Conservation (phyloP, 2,888 invertebrate species). For the Dicyrtomina minuta region DNA sequence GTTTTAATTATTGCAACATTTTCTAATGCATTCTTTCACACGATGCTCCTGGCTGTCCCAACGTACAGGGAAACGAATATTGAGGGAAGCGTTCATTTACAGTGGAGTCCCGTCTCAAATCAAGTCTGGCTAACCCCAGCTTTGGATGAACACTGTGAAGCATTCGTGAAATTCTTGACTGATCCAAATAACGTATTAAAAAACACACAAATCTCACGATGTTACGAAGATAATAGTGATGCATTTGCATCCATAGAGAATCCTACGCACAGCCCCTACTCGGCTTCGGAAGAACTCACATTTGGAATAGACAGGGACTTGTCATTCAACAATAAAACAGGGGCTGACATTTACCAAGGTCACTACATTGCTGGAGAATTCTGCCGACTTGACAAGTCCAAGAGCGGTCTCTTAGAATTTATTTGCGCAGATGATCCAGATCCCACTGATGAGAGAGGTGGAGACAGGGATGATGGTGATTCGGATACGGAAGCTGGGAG, state of each 20-base stretch:
- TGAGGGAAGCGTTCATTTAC: constrained; percentile 17
- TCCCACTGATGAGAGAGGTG: no score
- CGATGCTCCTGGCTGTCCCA: constrained; percentile 74
- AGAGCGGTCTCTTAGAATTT: constrained; percentile 15
- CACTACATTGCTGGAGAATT: constrained; percentile 21
- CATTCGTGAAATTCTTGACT: constrained; percentile 10
- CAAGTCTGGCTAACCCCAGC: constrained; percentile 14
- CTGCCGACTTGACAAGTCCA: constrained; percentile 21
- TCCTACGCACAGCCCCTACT: not conserved
- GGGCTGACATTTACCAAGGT: not conserved
- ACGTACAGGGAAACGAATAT: constrained; percentile 73
- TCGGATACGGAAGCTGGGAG: not conserved
- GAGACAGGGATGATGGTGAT: not conserved
- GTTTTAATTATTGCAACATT: constrained; percentile 76
- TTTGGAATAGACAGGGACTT: not conserved
- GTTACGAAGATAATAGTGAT: not conserved
- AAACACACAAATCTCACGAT: not conserved
- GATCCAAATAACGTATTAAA: not conserved
- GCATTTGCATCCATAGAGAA: not conserved
- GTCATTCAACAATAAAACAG: not conserved
- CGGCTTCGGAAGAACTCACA: not conserved
- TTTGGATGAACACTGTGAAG: constrained; percentile 10
- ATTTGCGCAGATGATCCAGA: constrained; percentile 2
- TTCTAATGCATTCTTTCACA: constrained; percentile 76
- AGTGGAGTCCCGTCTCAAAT: constrained; percentile 21